phyloP scores from a whole-genome alignment of 1,140 invertebrate species.

The Piezodorus guildinii region DNA sequence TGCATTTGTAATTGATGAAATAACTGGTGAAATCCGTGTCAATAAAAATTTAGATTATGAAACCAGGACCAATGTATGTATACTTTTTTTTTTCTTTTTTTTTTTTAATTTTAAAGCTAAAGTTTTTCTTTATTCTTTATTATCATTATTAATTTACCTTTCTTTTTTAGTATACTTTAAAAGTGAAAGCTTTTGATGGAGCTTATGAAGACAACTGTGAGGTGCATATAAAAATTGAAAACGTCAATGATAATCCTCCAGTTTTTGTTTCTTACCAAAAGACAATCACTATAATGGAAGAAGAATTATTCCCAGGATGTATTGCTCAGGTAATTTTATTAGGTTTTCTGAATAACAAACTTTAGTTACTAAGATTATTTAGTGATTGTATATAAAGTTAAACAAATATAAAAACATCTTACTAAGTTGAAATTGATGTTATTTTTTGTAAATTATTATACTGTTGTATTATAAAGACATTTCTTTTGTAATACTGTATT shows the following conservation, averaged over 20 bases:
- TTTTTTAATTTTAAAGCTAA: too few relatives aligned
- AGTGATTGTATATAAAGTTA: too few relatives aligned
- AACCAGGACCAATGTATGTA: slow-evolving; percentile 47
- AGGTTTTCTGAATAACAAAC: background rate
- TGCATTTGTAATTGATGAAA: slow-evolving; percentile 63
- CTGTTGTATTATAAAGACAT: too few relatives aligned
- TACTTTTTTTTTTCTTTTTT: slow-evolving; percentile 3
- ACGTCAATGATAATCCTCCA: slow-evolving; percentile 75
- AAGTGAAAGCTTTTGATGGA: slow-evolving; percentile 65
- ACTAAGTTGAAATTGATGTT: too few relatives aligned
- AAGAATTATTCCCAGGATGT: slow-evolving; percentile 47
- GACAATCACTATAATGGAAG: slow-evolving; percentile 58
- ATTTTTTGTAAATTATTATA: too few relatives aligned
- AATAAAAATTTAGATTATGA: slow-evolving; percentile 72
- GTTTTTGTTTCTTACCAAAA: slow-evolving; percentile 52
- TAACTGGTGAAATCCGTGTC: slow-evolving; percentile 69
- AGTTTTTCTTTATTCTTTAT: background rate
- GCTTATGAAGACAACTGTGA: slow-evolving; percentile 58
- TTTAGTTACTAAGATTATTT: too few relatives aligned
- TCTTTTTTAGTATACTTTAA: slow-evolving; percentile 50
- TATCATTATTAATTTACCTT: background rate
- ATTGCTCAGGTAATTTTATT: slow-evolving; percentile 41
- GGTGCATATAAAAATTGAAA: slow-evolving; percentile 64
- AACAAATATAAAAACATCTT: too few relatives aligned
- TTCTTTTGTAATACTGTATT: background rate